These are phyloP conservation scores for Vireo griseus DNA, from an alignment of 2,797 vertebrate species.

Conservation along the genomic window DNA sequence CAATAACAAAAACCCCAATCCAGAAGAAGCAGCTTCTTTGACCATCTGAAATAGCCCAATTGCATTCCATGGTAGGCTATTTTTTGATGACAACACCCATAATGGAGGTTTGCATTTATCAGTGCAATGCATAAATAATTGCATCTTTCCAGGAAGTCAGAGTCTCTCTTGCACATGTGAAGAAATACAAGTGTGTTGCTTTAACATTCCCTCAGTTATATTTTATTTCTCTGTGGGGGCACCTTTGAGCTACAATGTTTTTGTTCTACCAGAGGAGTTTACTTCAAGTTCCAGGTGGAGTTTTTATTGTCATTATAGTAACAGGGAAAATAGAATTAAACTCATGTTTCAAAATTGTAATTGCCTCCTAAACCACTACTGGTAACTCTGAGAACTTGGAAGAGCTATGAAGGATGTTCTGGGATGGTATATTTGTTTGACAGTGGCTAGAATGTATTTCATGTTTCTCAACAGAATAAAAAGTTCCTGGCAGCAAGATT, in stretches of 20 bases:
- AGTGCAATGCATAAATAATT: not conserved
- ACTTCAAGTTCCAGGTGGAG: not conserved
- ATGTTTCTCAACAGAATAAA: not conserved
- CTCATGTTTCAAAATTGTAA: constrained; percentile 3
- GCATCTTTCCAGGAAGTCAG: not conserved
- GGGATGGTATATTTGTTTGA: not conserved
- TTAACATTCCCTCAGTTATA: not conserved
- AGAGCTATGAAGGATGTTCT: not conserved
- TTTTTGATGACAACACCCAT: accelerated
- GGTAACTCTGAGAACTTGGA: not conserved
- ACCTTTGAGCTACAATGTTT: not conserved
- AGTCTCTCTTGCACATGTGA: not conserved
- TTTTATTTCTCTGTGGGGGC: not conserved
- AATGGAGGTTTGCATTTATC: not conserved
- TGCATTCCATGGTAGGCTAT: not conserved
- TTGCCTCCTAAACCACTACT: not conserved
- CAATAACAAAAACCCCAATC: accelerated
- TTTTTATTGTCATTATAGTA: constrained; percentile 36
- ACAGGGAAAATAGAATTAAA: constrained; percentile 39
- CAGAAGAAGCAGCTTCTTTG: not conserved
- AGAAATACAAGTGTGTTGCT: not conserved
- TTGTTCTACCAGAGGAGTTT: not conserved
- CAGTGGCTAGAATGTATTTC: not conserved
- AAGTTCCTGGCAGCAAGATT: not conserved
- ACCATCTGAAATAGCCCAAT: not conserved